Evolutionary conservation across 2,888 invertebrate species (phyloP).

Genomic region (Xestia c-nigrum): DNA sequence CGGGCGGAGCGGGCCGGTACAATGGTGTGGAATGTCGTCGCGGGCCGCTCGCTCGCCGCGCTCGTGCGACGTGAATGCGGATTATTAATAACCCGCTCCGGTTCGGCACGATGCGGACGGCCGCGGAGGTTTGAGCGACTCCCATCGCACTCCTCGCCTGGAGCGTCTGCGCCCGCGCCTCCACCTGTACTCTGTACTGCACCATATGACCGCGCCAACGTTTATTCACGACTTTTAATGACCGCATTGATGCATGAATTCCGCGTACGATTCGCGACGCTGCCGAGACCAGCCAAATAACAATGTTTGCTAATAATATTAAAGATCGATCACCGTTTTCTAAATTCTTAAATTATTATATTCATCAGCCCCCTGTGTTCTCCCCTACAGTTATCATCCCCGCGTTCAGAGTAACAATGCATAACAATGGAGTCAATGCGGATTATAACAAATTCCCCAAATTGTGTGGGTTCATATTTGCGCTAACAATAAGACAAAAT

Average conservation of each 20-base stretch:
- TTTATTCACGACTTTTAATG: constrained; percentile 83
- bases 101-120: constrained; percentile 75
- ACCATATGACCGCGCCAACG: constrained; percentile 78
- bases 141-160: constrained; percentile 82
- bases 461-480: constrained; percentile 90
- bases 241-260: constrained; percentile 73
- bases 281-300: constrained; percentile 49
- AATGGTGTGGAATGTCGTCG: constrained; percentile 89
- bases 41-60: constrained; percentile 82
- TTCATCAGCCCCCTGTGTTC: constrained; percentile 73
- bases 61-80: constrained; percentile 89
- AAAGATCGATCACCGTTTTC: constrained; percentile 76
- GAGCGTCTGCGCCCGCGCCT: constrained; percentile 83
- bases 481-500: constrained; percentile 88
- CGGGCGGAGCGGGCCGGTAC: constrained; percentile 87
- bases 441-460: constrained; percentile 90
- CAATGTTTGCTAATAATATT: constrained; percentile 73
- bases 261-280: constrained; percentile 61
- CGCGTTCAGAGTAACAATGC: constrained; percentile 78
- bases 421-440: constrained; percentile 85
- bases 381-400: constrained; percentile 80
- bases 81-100: constrained; percentile 89
- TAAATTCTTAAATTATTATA: constrained; percentile 80
- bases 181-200: constrained; percentile 83
- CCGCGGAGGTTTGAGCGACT: constrained; percentile 74